Evolutionary conservation across 2,888 invertebrate genomes (phyloP), one percentile per base, ranked within the genome.

Genomic region (Adineta ricciae): DNA sequence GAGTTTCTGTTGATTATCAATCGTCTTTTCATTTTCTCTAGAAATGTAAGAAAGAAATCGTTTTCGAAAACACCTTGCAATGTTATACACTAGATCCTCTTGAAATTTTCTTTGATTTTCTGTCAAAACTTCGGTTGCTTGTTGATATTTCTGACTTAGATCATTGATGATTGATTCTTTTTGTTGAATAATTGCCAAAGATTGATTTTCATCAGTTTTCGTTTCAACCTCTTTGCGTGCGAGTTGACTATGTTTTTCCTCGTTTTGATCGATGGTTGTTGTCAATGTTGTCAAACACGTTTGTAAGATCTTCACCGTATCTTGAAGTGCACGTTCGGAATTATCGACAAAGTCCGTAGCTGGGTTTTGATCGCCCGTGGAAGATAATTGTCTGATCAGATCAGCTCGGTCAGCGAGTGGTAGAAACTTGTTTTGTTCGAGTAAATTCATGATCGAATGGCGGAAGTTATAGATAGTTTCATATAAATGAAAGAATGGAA

Each of bases 401-500:
- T 38, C 24, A 11, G 41, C n/a, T n/a, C 41, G 78, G 41, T 78
- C 78, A n/a, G 78, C 38, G 11, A 78, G 41, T n/a, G 78, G 41
- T 11, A 8, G 3, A 41, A 78, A 41, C n/a, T 78, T 78, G 41
- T 78, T 78, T 41, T 78, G 41, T 78, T 78, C 78, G 11, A 78
- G 41, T 78, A 78, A 78, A 41, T 78, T 78, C 4, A 41, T 78
- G 5, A 78, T 41, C n/a, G 41, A 41, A 24, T 38, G 24, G n/a
- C 78, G 78, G 41, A 78, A 78, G 9, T 78, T 78, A n/a, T 78
- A 78, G 0, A 78, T 78, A 11, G 24, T 78, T 41, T 78, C 78
- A 24, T 78, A 78, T 21, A 78, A 24, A 41, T 78, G 78, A 78
- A 78, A 78, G n/a, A 78, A 78, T 78, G 78, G 78, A 78, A 41